Percentiles rank a stretch among this genome's conserved stretches.
These are phyloP conservation scores for Odocoileus hemionus DNA, from an alignment of 2,113 vertebrate species.

Conservation along the genomic window DNA sequence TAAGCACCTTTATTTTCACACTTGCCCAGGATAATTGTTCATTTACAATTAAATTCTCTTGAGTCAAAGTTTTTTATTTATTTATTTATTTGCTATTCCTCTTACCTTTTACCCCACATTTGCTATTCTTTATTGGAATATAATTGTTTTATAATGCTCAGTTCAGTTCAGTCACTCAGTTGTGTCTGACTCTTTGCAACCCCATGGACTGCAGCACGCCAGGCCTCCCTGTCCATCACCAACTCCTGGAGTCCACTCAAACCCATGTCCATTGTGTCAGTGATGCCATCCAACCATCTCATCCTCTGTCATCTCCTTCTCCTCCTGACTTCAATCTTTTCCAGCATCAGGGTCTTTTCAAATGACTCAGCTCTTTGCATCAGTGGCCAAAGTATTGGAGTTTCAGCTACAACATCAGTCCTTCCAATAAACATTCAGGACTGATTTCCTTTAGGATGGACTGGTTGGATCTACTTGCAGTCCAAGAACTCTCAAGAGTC, in stretches of 20 bases:
- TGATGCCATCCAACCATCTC: background rate
- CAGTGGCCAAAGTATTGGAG: background rate
- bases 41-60: background rate
- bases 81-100: background rate
- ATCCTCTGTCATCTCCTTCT: background rate
- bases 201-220: background rate
- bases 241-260: background rate
- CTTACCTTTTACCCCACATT: rapidly evolving
- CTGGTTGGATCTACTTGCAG: background rate
- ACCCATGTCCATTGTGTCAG: background rate
- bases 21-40: rapidly evolving
- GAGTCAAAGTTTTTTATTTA: too few relatives aligned
- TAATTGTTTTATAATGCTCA: background rate
- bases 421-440: background rate
- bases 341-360: background rate
- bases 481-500: background rate
- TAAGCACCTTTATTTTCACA: background rate
- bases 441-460: background rate
- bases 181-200: background rate
- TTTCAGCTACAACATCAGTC: background rate
- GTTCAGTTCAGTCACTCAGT: background rate
- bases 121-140: background rate
- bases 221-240: background rate
- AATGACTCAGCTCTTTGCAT: background rate
- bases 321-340: background rate